Conservation (phyloP, 1,140 invertebrate species). For the Paracyclopina nana region DNA sequence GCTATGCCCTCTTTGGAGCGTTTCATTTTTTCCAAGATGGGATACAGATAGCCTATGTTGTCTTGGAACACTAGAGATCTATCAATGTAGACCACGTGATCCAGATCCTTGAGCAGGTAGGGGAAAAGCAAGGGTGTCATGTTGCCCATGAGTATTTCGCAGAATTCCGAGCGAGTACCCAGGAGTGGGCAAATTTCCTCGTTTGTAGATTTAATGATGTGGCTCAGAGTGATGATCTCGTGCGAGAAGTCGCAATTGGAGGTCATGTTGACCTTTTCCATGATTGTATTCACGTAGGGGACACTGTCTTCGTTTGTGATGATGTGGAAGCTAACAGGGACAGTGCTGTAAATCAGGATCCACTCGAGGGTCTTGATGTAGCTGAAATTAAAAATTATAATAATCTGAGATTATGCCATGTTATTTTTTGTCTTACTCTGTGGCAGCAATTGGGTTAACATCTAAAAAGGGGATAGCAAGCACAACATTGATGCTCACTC, state of each 20-base stretch:
- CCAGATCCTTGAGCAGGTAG: conserved; percentile 17
- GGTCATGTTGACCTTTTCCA: conserved; percentile 8
- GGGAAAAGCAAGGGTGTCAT: conserved; percentile 19
- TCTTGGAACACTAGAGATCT: conserved; percentile 14
- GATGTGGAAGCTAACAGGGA: conserved; percentile 18
- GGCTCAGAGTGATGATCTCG: conserved; percentile 9
- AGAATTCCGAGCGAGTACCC: conserved; percentile 2
- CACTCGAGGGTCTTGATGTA: conserved; percentile 18
- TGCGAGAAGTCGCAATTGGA: conserved; percentile 5
- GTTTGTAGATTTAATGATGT: conserved; percentile 6
- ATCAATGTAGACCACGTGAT: conserved; percentile 17
- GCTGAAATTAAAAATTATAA: conserved; percentile 14
- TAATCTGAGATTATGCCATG: neutral
- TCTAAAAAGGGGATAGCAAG: conserved; percentile 15
- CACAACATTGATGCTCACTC: conserved; percentile 9
- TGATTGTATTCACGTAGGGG: conserved; percentile 16
- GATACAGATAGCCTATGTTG: conserved; percentile 18
- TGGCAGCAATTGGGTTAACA: conserved; percentile 10
- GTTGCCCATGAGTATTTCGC: conserved; percentile 16
- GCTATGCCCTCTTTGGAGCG: conserved; percentile 16
- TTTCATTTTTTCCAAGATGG: conserved; percentile 17
- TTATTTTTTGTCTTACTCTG: conserved; percentile 7
- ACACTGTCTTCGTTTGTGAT: conserved; percentile 17
- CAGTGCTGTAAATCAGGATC: conserved; percentile 17
- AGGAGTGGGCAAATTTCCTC: conserved; percentile 3